Evolutionary conservation across 2,797 vertebrate genomes (phyloP).

Genomic region (Zenarchopterus dispar): DNA sequence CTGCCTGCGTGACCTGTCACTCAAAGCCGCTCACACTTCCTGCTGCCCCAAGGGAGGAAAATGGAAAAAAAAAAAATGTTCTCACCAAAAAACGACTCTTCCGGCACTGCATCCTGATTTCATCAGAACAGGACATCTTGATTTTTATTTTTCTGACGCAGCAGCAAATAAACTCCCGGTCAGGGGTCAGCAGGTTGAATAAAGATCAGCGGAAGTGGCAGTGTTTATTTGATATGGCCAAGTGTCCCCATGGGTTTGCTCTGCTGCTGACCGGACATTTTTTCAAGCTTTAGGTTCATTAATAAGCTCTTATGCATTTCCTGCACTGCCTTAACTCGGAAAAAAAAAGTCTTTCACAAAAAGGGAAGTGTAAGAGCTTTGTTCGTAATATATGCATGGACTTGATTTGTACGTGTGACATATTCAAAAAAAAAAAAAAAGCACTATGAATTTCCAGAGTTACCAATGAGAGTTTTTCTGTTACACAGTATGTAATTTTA

Average conservation of each 20-base stretch:
- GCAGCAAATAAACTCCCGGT: conserved; percentile 27
- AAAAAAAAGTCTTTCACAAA: conserved; percentile 14
- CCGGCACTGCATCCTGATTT: conserved; percentile 29
- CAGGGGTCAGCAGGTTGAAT: conserved; percentile 40
- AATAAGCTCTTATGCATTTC: conserved; percentile 36
- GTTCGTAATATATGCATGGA: background rate
- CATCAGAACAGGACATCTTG: conserved; percentile 34
- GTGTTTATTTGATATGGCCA: conserved; percentile 51
- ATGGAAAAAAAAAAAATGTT: conserved; percentile 17
- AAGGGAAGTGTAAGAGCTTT: conserved; percentile 8
- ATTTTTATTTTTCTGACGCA: conserved; percentile 37
- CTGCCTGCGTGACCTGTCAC: conserved; percentile 56
- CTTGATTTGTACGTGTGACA: too few species aligned
- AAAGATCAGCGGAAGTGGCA: conserved; percentile 54
- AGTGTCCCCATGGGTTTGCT: conserved; percentile 34
- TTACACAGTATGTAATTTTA: too few species aligned
- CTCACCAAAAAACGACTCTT: conserved; percentile 2
- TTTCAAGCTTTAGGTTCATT: conserved; percentile 26
- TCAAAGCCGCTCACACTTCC: conserved; percentile 59
- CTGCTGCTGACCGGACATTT: conserved; percentile 38
- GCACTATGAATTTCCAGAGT: too few species aligned
- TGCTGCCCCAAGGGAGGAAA: conserved; percentile 29
- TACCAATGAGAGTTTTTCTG: too few species aligned
- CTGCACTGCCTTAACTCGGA: conserved; percentile 21
- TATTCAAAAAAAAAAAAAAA: background rate